Conservation (phyloP, 2,797 vertebrate species). For the Eleutherodactylus coqui region DNA sequence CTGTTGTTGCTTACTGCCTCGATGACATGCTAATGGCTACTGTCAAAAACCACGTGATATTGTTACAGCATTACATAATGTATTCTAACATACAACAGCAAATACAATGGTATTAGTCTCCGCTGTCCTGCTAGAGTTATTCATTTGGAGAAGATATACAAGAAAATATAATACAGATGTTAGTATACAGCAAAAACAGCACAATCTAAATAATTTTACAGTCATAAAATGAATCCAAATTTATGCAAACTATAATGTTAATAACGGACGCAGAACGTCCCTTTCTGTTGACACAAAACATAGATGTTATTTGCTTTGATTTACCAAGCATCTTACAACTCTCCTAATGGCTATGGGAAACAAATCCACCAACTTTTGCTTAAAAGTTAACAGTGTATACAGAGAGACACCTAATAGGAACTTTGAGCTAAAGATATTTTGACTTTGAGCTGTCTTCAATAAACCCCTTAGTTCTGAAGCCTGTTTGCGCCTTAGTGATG, state of each 20-base stretch:
- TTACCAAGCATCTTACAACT: slow-evolving; percentile 39
- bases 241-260: slow-evolving; percentile 44
- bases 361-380: neutral
- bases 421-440: neutral
- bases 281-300: slow-evolving; percentile 27
- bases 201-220: slow-evolving; percentile 30
- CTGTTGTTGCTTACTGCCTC: slow-evolving; percentile 53
- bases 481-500: no score
- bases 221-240: slow-evolving; percentile 45
- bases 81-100: neutral
- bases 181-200: slow-evolving; percentile 10
- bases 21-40: slow-evolving; percentile 39
- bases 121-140: slow-evolving; percentile 16
- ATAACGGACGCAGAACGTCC: slow-evolving; percentile 20
- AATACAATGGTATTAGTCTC: neutral
- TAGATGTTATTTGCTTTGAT: slow-evolving; percentile 44
- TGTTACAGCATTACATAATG: slow-evolving; percentile 24
- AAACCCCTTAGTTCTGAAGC: no score
- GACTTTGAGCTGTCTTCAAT: no score
- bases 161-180: slow-evolving; percentile 46
- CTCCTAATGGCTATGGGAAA: slow-evolving; percentile 3
- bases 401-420: neutral
- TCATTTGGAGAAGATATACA: slow-evolving; percentile 38
- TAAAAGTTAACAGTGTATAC: neutral
- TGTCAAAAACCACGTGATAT: slow-evolving; percentile 55